Conservation (phyloP, 2,113 vertebrate species). For the Alosa alosa region DNA sequence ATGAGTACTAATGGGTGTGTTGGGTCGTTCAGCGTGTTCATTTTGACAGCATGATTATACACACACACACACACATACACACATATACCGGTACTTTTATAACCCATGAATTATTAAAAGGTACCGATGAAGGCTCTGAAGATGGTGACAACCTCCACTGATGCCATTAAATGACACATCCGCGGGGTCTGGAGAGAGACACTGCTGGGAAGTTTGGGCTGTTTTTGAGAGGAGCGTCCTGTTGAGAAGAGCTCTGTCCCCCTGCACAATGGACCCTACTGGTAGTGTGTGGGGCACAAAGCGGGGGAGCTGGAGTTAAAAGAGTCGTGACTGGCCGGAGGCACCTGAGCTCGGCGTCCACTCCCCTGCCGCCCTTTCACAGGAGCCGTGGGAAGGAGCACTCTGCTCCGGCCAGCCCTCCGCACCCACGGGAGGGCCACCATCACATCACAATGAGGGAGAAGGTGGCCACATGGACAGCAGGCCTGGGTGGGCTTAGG, state of each 20-base stretch:
- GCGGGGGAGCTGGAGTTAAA: background rate
- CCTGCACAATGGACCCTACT: background rate
- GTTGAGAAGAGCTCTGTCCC: background rate
- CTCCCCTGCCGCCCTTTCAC: background rate
- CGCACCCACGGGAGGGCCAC: background rate
- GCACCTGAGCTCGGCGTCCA: background rate
- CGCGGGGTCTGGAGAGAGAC: background rate
- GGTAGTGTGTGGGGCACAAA: background rate
- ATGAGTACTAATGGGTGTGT: no score
- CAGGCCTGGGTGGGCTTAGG: background rate
- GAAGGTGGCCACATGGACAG: background rate
- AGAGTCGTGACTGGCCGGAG: background rate
- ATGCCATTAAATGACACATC: background rate
- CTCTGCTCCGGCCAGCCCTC: background rate
- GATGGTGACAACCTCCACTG: background rate
- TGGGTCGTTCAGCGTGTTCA: no score
- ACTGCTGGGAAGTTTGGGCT: background rate
- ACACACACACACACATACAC: no score
- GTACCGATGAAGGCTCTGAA: no score
- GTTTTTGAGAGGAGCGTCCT: background rate
- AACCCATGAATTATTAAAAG: no score
- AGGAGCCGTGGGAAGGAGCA: background rate
- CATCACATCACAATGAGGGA: background rate
- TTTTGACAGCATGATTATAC: no score
- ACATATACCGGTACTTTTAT: no score